Percentiles rank a stretch among this genome's conserved stretches.
These are phyloP conservation scores for Anoplopoma fimbria DNA, from an alignment of 2,113 vertebrate genomes.

Conservation along the genomic window DNA sequence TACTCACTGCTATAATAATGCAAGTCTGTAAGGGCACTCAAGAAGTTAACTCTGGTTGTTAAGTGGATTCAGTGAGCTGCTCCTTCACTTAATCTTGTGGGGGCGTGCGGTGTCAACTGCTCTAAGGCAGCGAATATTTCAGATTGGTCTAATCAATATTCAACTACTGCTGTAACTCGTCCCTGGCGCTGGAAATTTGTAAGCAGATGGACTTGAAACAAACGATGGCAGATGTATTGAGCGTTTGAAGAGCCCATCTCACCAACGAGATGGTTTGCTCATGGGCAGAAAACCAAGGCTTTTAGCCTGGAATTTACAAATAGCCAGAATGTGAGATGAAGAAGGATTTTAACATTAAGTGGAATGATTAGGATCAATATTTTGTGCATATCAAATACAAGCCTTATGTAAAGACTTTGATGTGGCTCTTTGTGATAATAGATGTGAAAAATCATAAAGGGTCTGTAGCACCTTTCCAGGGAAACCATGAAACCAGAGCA, in stretches of 20 bases:
- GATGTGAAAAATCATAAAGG: constrained; percentile 3
- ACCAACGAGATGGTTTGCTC: constrained; percentile 22
- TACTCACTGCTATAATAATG: constrained; percentile 5
- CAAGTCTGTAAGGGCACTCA: constrained; percentile 24
- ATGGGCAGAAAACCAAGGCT: constrained; percentile 15
- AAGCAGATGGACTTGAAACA: constrained; percentile 61
- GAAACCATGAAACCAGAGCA: constrained; percentile 1
- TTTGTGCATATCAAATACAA: not conserved
- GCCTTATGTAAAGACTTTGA: not conserved
- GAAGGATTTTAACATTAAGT: not conserved
- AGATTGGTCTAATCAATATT: constrained; percentile 68
- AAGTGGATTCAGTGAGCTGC: constrained; percentile 46
- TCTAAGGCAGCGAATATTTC: constrained; percentile 59
- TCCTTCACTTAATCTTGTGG: constrained; percentile 47
- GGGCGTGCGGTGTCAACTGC: constrained; percentile 39
- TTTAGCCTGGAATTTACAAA: constrained; percentile 19
- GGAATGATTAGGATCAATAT: not conserved
- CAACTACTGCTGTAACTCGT: constrained; percentile 51
- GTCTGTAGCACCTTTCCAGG: not conserved
- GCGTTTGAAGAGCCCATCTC: constrained; percentile 38
- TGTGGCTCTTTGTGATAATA: not conserved
- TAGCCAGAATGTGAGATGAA: not conserved
- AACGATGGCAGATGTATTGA: constrained; percentile 51
- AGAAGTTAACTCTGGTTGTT: constrained; percentile 36
- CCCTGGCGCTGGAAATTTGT: constrained; percentile 34